These are phyloP conservation scores for Agrochola litura DNA, from an alignment of 2,888 invertebrate species.

Conservation along the genomic window DNA sequence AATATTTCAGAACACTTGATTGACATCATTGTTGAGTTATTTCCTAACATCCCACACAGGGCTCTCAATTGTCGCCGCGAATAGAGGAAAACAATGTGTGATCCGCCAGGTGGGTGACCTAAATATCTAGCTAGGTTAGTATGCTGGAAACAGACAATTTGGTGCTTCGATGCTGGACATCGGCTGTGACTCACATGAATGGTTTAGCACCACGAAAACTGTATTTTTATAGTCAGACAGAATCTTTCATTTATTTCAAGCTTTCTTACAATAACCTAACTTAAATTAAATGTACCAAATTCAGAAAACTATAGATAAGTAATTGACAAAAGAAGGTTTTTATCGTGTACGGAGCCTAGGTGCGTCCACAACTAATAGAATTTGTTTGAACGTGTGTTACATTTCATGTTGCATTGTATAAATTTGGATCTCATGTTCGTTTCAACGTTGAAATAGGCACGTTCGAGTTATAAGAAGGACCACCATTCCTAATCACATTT, in stretches of 20 bases:
- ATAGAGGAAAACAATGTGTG: conserved; percentile 38
- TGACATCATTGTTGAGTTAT: conserved; percentile 6
- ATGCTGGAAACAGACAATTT: background rate
- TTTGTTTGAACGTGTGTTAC: background rate
- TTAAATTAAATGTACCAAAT: no score
- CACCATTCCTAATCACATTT: background rate
- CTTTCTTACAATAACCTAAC: no score
- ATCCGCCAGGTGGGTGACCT: conserved; percentile 26
- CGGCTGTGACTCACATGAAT: no score
- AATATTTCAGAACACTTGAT: conserved; percentile 10
- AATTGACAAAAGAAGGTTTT: no score
- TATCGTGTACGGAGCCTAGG: no score
- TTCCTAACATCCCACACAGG: conserved; percentile 21
- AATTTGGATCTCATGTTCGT: no score
- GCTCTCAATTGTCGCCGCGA: conserved; percentile 5
- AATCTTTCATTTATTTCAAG: no score
- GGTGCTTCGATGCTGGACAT: background rate
- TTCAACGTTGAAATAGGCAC: background rate
- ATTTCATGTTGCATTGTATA: background rate
- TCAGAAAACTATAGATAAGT: no score
- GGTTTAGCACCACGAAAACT: no score
- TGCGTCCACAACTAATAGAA: background rate
- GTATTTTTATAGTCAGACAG: no score
- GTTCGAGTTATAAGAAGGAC: background rate
- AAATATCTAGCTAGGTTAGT: conserved; percentile 17